Percentiles rank a stretch among this genome's conserved stretches.
Evolutionary conservation across 2,888 invertebrate genomes (phyloP).

Genomic region (Chelonus formosanus): DNA sequence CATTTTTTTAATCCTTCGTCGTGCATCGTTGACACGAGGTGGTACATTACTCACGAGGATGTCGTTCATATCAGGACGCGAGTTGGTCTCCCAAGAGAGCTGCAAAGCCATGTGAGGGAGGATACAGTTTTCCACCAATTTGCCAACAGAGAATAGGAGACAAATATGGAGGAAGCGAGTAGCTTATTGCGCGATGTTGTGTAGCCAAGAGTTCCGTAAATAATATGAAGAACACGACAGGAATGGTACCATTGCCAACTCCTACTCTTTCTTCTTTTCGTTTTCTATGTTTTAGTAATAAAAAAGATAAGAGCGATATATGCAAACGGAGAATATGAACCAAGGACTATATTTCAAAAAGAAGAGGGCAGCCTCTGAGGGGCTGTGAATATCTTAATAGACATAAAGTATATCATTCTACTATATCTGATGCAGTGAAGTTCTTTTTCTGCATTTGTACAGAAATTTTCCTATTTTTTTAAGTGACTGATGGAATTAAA

Average conservation of each 20-base stretch:
- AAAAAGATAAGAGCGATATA: constrained; percentile 20
- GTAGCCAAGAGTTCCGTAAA: constrained; percentile 49
- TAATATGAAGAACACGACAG: constrained; percentile 52
- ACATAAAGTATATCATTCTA: constrained; percentile 52
- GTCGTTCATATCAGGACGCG: constrained; percentile 33
- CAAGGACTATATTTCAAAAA: constrained; percentile 58
- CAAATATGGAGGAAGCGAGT: constrained; percentile 25
- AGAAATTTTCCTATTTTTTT: constrained; percentile 9
- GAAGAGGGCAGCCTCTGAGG: constrained; percentile 54
- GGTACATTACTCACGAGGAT: constrained; percentile 46
- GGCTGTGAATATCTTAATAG: constrained; percentile 62
- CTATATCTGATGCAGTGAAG: constrained; percentile 24
- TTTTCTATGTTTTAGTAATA: constrained; percentile 14
- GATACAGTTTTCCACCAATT: constrained; percentile 47
- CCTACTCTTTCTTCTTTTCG: constrained; percentile 4
- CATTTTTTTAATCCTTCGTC: constrained; percentile 10
- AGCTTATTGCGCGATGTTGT: constrained; percentile 45
- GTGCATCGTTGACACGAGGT: constrained; percentile 29
- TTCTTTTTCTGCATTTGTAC: constrained; percentile 21
- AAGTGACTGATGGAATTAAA: too few species aligned
- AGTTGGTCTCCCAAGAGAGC: constrained; percentile 18
- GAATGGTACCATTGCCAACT: background rate
- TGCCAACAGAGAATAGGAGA: constrained; percentile 39
- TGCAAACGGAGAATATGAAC: constrained; percentile 38
- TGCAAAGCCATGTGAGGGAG: constrained; percentile 20